Percentiles rank a stretch among this genome's conserved stretches.
phyloP scores from a whole-genome alignment of 2,113 vertebrate genomes.

The Alosa alosa region DNA sequence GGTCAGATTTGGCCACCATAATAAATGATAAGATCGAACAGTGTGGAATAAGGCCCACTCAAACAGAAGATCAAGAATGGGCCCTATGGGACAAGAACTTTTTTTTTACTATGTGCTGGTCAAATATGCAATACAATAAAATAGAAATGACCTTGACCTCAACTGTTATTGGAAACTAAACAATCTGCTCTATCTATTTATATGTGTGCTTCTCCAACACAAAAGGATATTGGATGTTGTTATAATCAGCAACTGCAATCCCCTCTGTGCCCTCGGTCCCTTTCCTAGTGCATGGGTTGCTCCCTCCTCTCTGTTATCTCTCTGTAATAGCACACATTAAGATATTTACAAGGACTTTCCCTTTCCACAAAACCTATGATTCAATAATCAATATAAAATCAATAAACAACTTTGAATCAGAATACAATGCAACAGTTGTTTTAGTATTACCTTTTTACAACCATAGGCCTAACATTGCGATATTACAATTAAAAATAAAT shows the following conservation, averaged over 20 bases:
- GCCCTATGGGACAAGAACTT: not conserved
- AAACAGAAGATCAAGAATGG: not conserved
- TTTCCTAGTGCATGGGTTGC: too few relatives aligned
- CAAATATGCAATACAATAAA: not conserved
- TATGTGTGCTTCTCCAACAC: not conserved
- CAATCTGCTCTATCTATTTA: not conserved
- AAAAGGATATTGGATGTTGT: too few relatives aligned
- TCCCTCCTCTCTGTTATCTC: not conserved
- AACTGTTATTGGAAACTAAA: not conserved
- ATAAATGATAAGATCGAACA: not conserved
- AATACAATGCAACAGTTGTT: not conserved
- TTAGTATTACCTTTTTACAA: not conserved
- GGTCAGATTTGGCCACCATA: not conserved
- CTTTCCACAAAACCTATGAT: not conserved
- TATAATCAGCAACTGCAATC: too few relatives aligned
- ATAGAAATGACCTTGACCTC: not conserved
- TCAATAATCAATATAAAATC: not conserved
- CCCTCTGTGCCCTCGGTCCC: too few relatives aligned
- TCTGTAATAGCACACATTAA: not conserved
- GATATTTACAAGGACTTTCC: not conserved
- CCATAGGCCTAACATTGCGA: not conserved
- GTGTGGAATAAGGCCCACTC: not conserved
- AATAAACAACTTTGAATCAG: not conserved
- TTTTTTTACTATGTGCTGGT: not conserved
- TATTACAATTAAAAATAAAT: not conserved